A percentile compares a stretch with the other conserved stretches of the same genome.
phyloP scores from a whole-genome alignment of 1,140 invertebrate species.

The Potamilus streckersoni region DNA sequence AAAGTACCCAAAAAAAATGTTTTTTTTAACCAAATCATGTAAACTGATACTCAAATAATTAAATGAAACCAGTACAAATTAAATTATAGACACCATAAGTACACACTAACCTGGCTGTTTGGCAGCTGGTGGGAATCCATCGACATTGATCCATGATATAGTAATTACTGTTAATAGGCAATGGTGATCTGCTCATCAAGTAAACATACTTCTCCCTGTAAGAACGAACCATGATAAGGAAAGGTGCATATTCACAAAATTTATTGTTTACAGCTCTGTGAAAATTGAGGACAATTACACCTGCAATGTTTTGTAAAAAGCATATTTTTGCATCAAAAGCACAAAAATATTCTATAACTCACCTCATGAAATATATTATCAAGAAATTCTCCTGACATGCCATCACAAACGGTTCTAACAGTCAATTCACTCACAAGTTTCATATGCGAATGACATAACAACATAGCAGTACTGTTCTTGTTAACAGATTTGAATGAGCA shows the following conservation, averaged over 20 bases:
- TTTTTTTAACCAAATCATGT: too few species aligned
- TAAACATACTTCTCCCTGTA: conserved; percentile 98
- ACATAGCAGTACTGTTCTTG: too few species aligned
- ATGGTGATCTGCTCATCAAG: conserved; percentile 87
- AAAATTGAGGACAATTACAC: not conserved
- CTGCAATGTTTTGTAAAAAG: not conserved
- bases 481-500: too few species aligned
- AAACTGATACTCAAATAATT: too few species aligned
- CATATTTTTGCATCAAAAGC: not conserved
- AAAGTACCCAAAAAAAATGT: too few species aligned
- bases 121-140: conserved; percentile 66
- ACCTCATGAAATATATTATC: too few species aligned
- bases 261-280: not conserved
- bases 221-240: conserved; percentile 25
- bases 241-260: not conserved
- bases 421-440: too few species aligned
- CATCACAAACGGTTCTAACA: too few species aligned
- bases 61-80: too few species aligned
- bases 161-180: conserved; percentile 99
- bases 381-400: too few species aligned
- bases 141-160: conserved; percentile 82
- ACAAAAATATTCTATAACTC: not conserved
- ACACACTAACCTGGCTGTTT: conserved; percentile 57
- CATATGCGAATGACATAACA: too few species aligned
- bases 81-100: too few species aligned